Evolutionary conservation across 1,140 invertebrate species (phyloP).

Genomic region (Caenorhabditis tropicalis): DNA sequence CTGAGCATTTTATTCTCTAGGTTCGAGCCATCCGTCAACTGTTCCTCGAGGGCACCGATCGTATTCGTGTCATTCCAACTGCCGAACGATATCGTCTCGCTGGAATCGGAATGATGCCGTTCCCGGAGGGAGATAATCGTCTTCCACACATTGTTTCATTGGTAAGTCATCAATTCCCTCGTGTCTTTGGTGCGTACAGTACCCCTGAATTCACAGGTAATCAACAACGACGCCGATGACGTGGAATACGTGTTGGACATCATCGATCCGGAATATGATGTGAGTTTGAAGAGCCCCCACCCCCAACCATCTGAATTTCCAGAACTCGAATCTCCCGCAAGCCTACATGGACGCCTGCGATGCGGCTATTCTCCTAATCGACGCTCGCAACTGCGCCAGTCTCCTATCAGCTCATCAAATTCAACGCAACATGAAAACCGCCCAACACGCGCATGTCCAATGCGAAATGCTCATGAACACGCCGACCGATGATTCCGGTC

Average conservation of each 20-base stretch:
- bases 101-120: conserved; percentile 34
- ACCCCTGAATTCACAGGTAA: background rate
- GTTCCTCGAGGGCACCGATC: conserved; percentile 13
- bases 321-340: conserved; percentile 13
- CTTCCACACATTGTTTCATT: background rate
- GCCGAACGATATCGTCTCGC: conserved; percentile 7
- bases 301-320: background rate
- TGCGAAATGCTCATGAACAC: conserved; percentile 1
- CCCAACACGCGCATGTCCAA: background rate
- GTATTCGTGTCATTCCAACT: background rate
- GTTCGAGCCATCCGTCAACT: conserved; percentile 21
- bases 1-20: background rate
- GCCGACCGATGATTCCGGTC: background rate
- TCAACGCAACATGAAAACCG: conserved; percentile 11
- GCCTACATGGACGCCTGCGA: conserved; percentile 30
- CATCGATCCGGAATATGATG: conserved; percentile 39
- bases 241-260: conserved; percentile 12
- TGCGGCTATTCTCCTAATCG: background rate
- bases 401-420: conserved; percentile 4
- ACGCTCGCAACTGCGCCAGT: background rate
- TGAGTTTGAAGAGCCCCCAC: background rate
- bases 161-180: background rate
- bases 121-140: conserved; percentile 10
- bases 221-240: background rate
- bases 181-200: too few species aligned